These are phyloP conservation scores for Caenorhabditis sp. DNA, from an alignment of 2,888 invertebrate genomes.

Conservation along the genomic window DNA sequence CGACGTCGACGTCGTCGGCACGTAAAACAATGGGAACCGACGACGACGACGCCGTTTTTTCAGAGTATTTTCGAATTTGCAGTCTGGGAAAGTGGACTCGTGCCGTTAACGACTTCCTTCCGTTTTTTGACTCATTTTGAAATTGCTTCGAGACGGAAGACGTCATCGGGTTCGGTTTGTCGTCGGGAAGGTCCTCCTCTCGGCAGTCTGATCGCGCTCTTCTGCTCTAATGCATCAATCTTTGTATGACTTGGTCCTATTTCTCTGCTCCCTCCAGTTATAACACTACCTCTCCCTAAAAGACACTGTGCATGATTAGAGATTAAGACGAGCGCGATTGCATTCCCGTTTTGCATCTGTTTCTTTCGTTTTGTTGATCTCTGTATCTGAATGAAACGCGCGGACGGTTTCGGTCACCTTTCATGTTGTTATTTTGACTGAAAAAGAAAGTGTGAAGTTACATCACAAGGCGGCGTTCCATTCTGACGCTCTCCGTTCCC, in stretches of 20 bases:
- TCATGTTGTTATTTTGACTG: neutral
- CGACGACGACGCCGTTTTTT: too few relatives aligned
- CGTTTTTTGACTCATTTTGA: constrained; percentile 21
- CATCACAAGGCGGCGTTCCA: neutral
- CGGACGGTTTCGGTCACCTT: neutral
- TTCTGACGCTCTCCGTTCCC: neutral
- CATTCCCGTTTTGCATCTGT: neutral
- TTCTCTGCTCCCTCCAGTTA: too few relatives aligned
- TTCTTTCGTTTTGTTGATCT: too few relatives aligned
- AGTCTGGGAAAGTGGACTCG: constrained; percentile 34
- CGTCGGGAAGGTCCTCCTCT: too few relatives aligned
- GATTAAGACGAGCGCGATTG: too few relatives aligned
- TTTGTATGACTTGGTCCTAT: too few relatives aligned
- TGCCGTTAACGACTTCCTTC: constrained; percentile 49
- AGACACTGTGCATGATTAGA: too few relatives aligned
- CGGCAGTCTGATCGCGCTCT: too few relatives aligned
- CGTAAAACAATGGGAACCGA: constrained; percentile 28
- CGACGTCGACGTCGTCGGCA: constrained; percentile 10
- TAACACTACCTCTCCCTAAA: too few relatives aligned
- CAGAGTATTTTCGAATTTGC: constrained; percentile 45
- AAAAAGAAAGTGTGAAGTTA: neutral
- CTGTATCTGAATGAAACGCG: too few relatives aligned
- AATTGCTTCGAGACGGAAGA: neutral
- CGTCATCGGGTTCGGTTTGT: neutral
- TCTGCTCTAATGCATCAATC: too few relatives aligned